phyloP scores from a whole-genome alignment of 2,113 vertebrate species.

The Vimba vimba region DNA sequence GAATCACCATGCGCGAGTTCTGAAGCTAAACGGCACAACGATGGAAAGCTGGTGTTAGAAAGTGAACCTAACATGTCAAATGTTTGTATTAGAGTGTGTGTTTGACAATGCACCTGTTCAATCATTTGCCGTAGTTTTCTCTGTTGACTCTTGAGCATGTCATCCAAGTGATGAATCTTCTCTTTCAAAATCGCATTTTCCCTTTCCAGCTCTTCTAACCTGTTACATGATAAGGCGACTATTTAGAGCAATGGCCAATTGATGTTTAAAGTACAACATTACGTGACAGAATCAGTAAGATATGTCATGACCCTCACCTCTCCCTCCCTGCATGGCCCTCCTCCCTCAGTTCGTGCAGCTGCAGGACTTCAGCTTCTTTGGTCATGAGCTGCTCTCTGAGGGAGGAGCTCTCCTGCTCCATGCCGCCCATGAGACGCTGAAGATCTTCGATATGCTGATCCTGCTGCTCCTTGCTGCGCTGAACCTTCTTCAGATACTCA shows the following conservation, averaged over 20 bases:
- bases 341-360: constrained; percentile 73
- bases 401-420: constrained; percentile 86
- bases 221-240: constrained; percentile 56
- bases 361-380: constrained; percentile 78
- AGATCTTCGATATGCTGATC: constrained; percentile 81
- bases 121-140: constrained; percentile 96
- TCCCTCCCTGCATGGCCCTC: constrained; percentile 74
- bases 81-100: constrained; percentile 21
- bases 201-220: constrained; percentile 84
- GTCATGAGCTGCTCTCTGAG: constrained; percentile 79
- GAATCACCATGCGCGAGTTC: constrained; percentile 90
- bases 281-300: not conserved
- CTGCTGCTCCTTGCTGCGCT: constrained; percentile 71
- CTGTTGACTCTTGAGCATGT: constrained; percentile 96
- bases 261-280: not conserved
- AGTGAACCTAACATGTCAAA: not conserved
- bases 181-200: constrained; percentile 88
- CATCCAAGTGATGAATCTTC: constrained; percentile 93
- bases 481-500: constrained; percentile 71
- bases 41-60: constrained; percentile 29
- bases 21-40: constrained; percentile 80
- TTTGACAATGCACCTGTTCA: constrained; percentile 82
- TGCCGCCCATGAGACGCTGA: constrained; percentile 81
- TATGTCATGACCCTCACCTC: constrained; percentile 75
- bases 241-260: not conserved